A percentile compares a stretch with the other conserved stretches of the same genome.
These are phyloP conservation scores for Heterotilapia buettikoferi DNA, from an alignment of 2,113 vertebrate genomes.

Conservation along the genomic window DNA sequence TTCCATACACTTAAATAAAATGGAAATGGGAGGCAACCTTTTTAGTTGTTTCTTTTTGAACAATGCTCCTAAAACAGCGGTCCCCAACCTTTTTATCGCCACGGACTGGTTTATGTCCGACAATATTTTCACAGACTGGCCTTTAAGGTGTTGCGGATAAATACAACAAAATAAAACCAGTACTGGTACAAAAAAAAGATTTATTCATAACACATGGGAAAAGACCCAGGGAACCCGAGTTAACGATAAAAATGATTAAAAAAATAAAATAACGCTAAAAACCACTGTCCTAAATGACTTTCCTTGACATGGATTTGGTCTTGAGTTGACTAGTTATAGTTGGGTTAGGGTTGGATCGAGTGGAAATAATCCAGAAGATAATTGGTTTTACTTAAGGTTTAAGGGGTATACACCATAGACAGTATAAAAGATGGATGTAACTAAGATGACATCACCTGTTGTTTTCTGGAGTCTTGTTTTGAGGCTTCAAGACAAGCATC, in stretches of 20 bases:
- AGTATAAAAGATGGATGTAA: too few relatives aligned
- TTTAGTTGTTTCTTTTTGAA: not conserved
- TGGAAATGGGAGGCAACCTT: not conserved
- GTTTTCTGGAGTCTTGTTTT: not conserved
- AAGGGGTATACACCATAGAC: too few relatives aligned
- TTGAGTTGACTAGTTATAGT: not conserved
- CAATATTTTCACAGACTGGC: not conserved
- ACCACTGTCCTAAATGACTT: not conserved
- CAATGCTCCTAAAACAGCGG: rapidly evolving
- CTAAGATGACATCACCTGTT: too few relatives aligned
- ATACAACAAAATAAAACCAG: not conserved
- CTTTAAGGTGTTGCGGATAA: rapidly evolving
- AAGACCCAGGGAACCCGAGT: not conserved
- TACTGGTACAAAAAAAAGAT: not conserved
- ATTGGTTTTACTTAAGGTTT: too few relatives aligned
- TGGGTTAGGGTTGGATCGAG: rapidly evolving
- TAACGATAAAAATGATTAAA: too few relatives aligned
- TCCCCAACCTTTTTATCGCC: rapidly evolving
- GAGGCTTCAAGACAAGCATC: not conserved
- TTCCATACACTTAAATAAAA: not conserved
- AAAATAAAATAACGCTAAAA: too few relatives aligned
- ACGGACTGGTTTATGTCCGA: rapidly evolving
- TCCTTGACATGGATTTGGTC: not conserved
- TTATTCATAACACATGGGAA: rapidly evolving
- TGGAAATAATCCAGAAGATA: too few relatives aligned